Evolutionary conservation across 2,888 invertebrate genomes (phyloP).

Genomic region (Chrysina gloriosa): DNA sequence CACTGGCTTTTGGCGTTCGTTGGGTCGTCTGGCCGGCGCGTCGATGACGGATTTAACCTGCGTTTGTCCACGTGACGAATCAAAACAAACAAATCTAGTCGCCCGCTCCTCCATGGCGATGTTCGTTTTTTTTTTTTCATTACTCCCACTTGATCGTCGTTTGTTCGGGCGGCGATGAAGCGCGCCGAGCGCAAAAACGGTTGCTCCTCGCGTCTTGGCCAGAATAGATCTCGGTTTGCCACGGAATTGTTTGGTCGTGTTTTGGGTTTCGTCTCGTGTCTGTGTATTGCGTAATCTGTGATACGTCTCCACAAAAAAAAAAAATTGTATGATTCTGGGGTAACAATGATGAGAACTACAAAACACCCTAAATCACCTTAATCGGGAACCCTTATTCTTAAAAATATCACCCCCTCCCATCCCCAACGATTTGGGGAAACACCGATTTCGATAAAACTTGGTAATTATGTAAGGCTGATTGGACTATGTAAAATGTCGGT

Average conservation of each 20-base stretch:
- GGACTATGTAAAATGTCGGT: too few relatives aligned
- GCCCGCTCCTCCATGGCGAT: slow-evolving; percentile 1
- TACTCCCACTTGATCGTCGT: slow-evolving; percentile 34
- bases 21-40: slow-evolving; percentile 12
- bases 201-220: neutral
- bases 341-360: too few relatives aligned
- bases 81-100: slow-evolving; percentile 37
- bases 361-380: too few relatives aligned
- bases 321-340: too few relatives aligned
- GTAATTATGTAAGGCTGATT: too few relatives aligned
- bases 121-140: slow-evolving; percentile 32
- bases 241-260: neutral
- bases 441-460: too few relatives aligned
- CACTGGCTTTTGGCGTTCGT: slow-evolving; percentile 10
- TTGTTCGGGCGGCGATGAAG: slow-evolving; percentile 8
- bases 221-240: neutral
- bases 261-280: neutral
- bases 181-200: slow-evolving; percentile 16
- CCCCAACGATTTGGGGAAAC: too few relatives aligned
- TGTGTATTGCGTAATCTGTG: too few relatives aligned
- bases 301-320: too few relatives aligned
- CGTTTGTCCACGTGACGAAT: slow-evolving; percentile 42
- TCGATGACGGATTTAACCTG: slow-evolving; percentile 35
- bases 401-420: too few relatives aligned
- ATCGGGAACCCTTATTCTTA: too few relatives aligned